Conservation (phyloP, 1,140 invertebrate species). For the Eriosoma lanigerum region DNA sequence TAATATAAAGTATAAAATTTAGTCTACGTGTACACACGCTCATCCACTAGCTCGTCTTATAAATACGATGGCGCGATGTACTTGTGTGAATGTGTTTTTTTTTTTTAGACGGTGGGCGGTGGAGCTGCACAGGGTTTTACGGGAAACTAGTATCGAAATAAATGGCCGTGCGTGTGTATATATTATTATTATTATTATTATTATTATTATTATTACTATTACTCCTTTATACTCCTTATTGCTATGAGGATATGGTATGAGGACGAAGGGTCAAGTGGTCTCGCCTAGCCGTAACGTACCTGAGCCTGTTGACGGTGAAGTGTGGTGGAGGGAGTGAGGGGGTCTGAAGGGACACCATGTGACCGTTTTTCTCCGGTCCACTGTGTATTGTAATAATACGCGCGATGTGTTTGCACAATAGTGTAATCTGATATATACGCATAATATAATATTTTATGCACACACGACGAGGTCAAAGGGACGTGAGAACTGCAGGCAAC, state of each 20-base stretch:
- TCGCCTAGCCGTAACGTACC: not conserved
- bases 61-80: too few species aligned
- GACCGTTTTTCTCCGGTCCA: constrained; percentile 13
- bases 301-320: too few species aligned
- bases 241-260: too few species aligned
- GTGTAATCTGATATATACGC: constrained; percentile 26
- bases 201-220: too few species aligned
- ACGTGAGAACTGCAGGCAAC: constrained; percentile 26
- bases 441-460: constrained; percentile 4
- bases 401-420: constrained; percentile 10
- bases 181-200: too few species aligned
- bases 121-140: not conserved
- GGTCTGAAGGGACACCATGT: not conserved
- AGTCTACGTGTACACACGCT: too few species aligned
- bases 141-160: not conserved
- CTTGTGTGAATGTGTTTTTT: not conserved
- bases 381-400: not conserved
- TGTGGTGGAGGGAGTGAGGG: too few species aligned
- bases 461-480: constrained; percentile 2
- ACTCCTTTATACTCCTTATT: too few species aligned
- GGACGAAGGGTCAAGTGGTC: constrained; percentile 22
- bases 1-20: too few species aligned
- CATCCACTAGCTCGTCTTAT: too few species aligned
- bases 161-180: too few species aligned
- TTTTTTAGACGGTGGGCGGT: not conserved